phyloP scores from a whole-genome alignment of 2,888 invertebrate genomes.

The Sarcophaga carnaria region DNA sequence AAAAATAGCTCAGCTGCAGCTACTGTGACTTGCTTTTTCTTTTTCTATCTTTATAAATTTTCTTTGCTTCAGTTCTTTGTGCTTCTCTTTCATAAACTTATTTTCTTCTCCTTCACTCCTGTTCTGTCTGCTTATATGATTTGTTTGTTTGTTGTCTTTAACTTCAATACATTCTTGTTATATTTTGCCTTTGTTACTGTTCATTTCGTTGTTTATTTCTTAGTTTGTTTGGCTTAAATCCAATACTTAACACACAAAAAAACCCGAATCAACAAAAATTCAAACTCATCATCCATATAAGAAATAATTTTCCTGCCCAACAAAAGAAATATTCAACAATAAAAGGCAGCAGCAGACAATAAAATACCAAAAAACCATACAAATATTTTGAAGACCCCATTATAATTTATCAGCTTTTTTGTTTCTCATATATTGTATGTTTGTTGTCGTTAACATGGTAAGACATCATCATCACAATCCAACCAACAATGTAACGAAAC shows the following conservation, averaged over 20 bases:
- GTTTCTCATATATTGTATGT: background rate
- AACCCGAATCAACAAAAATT: conserved; percentile 1
- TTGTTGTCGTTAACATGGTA: conserved; percentile 20
- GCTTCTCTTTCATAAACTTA: background rate
- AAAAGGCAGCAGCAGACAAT: conserved; percentile 23
- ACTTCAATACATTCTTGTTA: conserved; percentile 5
- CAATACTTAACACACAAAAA: conserved; percentile 47
- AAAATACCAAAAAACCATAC: background rate
- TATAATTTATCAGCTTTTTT: conserved; percentile 39
- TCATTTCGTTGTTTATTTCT: conserved; percentile 34
- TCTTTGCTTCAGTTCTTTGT: background rate
- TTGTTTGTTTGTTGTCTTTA: conserved; percentile 2
- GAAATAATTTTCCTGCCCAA: conserved; percentile 61
- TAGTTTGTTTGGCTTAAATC: conserved; percentile 59
- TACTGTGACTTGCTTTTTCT: background rate
- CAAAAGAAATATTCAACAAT: background rate
- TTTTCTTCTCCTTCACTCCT: conserved; percentile 15
- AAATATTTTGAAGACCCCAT: conserved; percentile 38
- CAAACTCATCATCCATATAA: conserved; percentile 27
- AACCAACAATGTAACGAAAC: conserved; percentile 23
- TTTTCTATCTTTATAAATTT: background rate
- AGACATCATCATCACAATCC: conserved; percentile 14
- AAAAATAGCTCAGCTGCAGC: no score
- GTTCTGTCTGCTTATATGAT: conserved; percentile 1
- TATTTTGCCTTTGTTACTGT: conserved; percentile 17